Evolutionary conservation across 2,797 vertebrate genomes (phyloP).

Genomic region (Momotus momota): DNA sequence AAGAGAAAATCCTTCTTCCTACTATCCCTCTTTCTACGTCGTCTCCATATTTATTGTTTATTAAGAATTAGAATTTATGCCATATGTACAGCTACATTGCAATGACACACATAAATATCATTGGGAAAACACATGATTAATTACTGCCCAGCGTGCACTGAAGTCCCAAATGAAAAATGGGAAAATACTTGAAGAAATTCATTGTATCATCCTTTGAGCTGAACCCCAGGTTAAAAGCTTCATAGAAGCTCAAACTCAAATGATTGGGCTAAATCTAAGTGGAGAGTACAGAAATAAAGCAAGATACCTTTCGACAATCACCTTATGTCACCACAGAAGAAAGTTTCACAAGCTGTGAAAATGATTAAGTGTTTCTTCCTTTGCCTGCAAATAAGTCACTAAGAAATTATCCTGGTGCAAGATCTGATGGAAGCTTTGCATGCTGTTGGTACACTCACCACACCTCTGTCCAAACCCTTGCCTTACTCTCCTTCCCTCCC

Average conservation of each 20-base stretch:
- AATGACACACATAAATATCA: background rate
- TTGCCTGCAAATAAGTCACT: background rate
- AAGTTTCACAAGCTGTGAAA: background rate
- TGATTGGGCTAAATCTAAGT: background rate
- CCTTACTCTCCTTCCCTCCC: accelerated
- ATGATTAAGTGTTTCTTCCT: background rate
- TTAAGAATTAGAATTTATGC: background rate
- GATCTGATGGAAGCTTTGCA: background rate
- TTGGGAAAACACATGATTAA: background rate
- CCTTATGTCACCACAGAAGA: accelerated
- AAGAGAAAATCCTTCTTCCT: background rate
- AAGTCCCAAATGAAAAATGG: background rate
- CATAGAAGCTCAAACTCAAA: background rate
- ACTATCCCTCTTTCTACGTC: background rate
- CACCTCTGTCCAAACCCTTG: background rate
- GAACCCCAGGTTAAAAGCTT: accelerated
- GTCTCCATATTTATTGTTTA: background rate
- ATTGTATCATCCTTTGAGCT: background rate
- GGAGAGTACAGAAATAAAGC: background rate
- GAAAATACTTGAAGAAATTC: background rate
- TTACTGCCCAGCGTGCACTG: background rate
- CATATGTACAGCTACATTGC: accelerated
- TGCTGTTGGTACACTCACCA: accelerated
- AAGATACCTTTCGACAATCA: background rate
- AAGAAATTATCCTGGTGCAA: background rate